phyloP scores from a whole-genome alignment of 1,140 invertebrate species.

The Apis laboriosa region DNA sequence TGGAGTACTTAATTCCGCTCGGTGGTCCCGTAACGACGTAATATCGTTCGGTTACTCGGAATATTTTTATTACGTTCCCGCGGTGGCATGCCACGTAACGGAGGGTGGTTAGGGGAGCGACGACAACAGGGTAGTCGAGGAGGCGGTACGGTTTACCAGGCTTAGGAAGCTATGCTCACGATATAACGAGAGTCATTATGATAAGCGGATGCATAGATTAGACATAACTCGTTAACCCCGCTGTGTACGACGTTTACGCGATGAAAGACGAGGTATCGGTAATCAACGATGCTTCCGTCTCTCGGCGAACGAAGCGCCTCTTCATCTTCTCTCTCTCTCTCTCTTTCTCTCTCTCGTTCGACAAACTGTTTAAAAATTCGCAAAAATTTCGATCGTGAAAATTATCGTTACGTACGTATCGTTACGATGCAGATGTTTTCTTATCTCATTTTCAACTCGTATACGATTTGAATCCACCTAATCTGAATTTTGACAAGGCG shows the following conservation, averaged over 20 bases:
- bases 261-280: slow-evolving; percentile 18
- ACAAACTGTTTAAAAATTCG: too few relatives aligned
- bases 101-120: slow-evolving; percentile 27
- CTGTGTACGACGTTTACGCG: slow-evolving; percentile 67
- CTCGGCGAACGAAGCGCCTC: background rate
- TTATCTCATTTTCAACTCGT: background rate
- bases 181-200: slow-evolving; percentile 79
- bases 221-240: slow-evolving; percentile 77
- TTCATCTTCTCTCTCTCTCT: too few relatives aligned
- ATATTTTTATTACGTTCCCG: slow-evolving; percentile 72
- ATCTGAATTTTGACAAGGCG: background rate
- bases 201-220: slow-evolving; percentile 80
- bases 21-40: slow-evolving; percentile 67
- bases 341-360: too few relatives aligned
- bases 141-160: slow-evolving; percentile 52
- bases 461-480: background rate
- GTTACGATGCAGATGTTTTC: background rate
- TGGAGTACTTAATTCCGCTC: slow-evolving; percentile 51
- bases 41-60: slow-evolving; percentile 76
- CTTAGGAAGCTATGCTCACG: slow-evolving; percentile 60
- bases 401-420: too few relatives aligned
- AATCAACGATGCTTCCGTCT: slow-evolving; percentile 17
- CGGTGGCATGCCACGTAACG: slow-evolving; percentile 11
- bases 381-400: too few relatives aligned
- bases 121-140: slow-evolving; percentile 48